Percentiles rank a stretch among this genome's conserved stretches.
Evolutionary conservation across 2,888 invertebrate species (phyloP).

Genomic region (Buathra laborator): DNA sequence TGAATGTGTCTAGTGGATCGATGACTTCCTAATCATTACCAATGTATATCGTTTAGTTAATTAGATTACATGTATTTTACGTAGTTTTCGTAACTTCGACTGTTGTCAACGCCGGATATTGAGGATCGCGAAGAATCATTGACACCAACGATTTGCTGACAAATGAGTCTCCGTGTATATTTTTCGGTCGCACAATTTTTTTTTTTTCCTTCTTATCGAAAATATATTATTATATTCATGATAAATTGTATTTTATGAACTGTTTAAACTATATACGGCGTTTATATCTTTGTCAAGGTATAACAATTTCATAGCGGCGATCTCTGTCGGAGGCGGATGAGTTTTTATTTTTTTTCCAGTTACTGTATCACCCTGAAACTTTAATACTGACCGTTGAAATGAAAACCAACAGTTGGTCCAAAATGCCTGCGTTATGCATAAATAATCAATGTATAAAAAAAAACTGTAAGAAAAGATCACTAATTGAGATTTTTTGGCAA

Average conservation of each 20-base stretch:
- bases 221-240: constrained; percentile 61
- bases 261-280: constrained; percentile 36
- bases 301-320: neutral
- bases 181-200: constrained; percentile 22
- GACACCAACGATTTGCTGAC: neutral
- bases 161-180: constrained; percentile 32
- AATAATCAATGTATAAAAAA: neutral
- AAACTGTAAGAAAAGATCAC: neutral
- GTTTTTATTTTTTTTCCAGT: neutral
- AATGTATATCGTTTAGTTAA: constrained; percentile 49
- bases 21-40: constrained; percentile 43
- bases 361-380: constrained; percentile 7
- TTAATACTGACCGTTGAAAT: constrained; percentile 11
- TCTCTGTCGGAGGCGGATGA: neutral
- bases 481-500: neutral
- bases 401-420: neutral
- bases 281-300: constrained; percentile 35
- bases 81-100: constrained; percentile 37
- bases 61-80: constrained; percentile 47
- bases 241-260: constrained; percentile 42
- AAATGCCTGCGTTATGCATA: neutral
- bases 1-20: constrained; percentile 64
- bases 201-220: constrained; percentile 16
- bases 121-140: constrained; percentile 24
- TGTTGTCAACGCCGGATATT: constrained; percentile 26